Percentiles rank a stretch among this genome's conserved stretches.
Conservation (phyloP, 2,113 vertebrate genomes). For the Neodontobutis hainanensis region DNA sequence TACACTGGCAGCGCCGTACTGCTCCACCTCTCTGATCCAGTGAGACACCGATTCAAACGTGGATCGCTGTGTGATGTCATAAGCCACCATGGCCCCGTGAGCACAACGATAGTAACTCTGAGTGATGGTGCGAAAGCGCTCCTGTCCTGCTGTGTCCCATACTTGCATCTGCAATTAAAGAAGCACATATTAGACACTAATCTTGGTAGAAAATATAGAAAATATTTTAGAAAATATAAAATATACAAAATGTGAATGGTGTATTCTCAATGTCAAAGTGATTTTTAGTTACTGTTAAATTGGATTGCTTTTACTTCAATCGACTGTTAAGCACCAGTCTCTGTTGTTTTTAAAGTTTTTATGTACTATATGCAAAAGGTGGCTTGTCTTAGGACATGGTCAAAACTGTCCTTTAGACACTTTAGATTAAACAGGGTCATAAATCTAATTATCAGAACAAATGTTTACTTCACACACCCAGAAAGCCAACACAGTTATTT, state of each 20-base stretch:
- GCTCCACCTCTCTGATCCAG: constrained; percentile 92
- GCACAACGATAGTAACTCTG: constrained; percentile 98
- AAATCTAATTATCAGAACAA: too few relatives aligned
- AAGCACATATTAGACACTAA: background rate
- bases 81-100: constrained; percentile 94
- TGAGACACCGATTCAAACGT: constrained; percentile 91
- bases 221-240: background rate
- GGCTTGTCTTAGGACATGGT: too few relatives aligned
- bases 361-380: too few relatives aligned
- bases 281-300: too few relatives aligned
- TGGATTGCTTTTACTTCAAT: too few relatives aligned
- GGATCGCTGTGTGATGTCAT: constrained; percentile 89
- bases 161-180: constrained; percentile 89
- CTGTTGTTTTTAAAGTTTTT: too few relatives aligned
- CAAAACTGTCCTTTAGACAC: too few relatives aligned
- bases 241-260: too few relatives aligned
- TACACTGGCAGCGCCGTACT: constrained; percentile 89
- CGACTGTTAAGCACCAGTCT: too few relatives aligned
- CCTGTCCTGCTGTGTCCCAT: constrained; percentile 97
- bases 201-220: background rate
- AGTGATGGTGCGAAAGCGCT: constrained; percentile 95
- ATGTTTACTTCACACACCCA: constrained; percentile 36
- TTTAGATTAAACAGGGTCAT: too few relatives aligned
- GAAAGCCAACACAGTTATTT: constrained; percentile 50
- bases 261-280: too few relatives aligned